phyloP scores from a whole-genome alignment of 2,113 vertebrate species.

The Nyctereutes procyonoides region DNA sequence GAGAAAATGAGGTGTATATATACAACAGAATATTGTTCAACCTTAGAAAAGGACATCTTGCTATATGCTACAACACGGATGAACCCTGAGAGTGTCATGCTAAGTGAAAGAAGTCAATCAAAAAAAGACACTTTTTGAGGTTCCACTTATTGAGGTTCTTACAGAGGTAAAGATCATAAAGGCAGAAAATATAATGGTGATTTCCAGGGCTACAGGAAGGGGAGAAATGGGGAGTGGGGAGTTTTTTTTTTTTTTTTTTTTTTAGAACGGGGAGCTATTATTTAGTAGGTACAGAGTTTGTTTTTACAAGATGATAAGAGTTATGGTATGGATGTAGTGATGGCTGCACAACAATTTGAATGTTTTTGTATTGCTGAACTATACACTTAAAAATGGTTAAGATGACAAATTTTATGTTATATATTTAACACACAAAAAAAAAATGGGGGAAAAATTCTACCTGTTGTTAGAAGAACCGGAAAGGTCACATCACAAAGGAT shows the following conservation, averaged over 20 bases:
- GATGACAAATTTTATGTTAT: background rate
- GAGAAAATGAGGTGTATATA: background rate
- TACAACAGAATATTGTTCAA: background rate
- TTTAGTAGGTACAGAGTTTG: background rate
- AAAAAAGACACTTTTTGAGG: background rate
- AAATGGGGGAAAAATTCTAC: background rate
- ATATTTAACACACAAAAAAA: background rate
- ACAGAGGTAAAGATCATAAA: background rate
- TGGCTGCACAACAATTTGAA: background rate
- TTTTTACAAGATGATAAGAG: background rate
- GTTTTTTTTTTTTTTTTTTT: background rate
- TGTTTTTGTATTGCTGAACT: background rate
- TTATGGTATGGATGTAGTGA: background rate
- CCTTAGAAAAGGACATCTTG: background rate
- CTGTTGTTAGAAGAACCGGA: background rate
- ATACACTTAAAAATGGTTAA: background rate
- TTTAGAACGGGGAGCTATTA: background rate
- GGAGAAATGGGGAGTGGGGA: background rate
- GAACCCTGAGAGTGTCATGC: background rate
- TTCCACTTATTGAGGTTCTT: background rate
- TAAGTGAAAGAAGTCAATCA: background rate
- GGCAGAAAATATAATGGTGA: background rate
- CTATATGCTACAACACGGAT: background rate
- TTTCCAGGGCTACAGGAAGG: background rate
- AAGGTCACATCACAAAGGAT: background rate